Percentiles rank a stretch among this genome's conserved stretches.
Conservation (phyloP, 1,140 invertebrate species). For the Leptopilina clavipes region DNA sequence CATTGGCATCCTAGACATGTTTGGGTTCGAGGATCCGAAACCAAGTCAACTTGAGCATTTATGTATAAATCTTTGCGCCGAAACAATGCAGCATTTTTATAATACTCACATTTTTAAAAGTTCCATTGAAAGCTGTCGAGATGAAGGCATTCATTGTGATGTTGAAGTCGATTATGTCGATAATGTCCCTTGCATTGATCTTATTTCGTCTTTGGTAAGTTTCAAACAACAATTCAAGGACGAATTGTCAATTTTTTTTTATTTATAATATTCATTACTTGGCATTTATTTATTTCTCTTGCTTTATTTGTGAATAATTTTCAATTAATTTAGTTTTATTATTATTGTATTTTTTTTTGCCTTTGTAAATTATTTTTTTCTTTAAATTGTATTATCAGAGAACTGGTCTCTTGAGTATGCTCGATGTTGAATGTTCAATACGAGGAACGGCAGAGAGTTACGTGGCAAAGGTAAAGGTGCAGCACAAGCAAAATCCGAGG, state of each 20-base stretch:
- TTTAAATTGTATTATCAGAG: constrained; percentile 73
- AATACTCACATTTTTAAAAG: constrained; percentile 98
- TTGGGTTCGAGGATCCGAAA: constrained; percentile 94
- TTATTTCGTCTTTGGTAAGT: constrained; percentile 91
- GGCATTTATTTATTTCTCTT: too few relatives aligned
- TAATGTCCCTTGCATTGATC: constrained; percentile 96
- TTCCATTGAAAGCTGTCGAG: constrained; percentile 92
- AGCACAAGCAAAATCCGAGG: constrained; percentile 86
- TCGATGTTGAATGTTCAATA: constrained; percentile 94
- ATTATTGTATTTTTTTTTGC: not conserved
- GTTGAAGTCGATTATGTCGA: constrained; percentile 95
- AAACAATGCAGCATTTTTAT: constrained; percentile 98
- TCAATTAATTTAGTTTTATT: constrained; percentile 14
- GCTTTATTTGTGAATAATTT: not conserved
- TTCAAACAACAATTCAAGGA: constrained; percentile 13
- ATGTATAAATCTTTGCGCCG: constrained; percentile 95
- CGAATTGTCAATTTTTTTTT: too few relatives aligned
- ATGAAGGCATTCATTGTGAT: constrained; percentile 94
- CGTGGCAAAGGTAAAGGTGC: constrained; percentile 89
- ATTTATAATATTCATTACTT: too few relatives aligned
- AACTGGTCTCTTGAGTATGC: constrained; percentile 91
- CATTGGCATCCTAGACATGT: constrained; percentile 96
- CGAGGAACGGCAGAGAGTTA: constrained; percentile 91
- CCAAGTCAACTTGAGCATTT: constrained; percentile 93
- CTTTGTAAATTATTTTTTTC: not conserved